phyloP scores from a whole-genome alignment of 2,113 vertebrate genomes.

The Upupa epops region DNA sequence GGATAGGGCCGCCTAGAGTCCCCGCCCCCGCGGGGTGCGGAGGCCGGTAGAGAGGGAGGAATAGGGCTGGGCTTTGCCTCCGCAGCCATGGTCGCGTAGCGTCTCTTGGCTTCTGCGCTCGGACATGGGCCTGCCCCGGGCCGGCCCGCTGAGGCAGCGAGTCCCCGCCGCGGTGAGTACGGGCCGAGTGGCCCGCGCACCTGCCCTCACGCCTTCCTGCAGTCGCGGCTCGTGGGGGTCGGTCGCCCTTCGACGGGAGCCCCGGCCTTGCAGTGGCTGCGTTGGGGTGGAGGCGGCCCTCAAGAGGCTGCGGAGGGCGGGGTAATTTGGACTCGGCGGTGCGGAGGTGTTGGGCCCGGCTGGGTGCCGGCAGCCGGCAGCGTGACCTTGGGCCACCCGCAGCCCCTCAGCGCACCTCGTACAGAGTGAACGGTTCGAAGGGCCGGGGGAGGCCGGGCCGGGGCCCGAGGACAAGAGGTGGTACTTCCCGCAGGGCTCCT shows the following conservation, averaged over 20 bases:
- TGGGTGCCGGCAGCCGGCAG: neutral
- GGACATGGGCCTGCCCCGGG: slow-evolving; percentile 54
- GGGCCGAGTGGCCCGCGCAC: neutral
- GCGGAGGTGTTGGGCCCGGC: neutral
- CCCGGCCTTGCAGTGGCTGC: neutral
- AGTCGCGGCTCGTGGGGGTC: neutral
- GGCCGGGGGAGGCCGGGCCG: neutral
- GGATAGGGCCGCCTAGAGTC: neutral
- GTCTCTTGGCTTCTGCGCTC: neutral
- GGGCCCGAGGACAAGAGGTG: neutral
- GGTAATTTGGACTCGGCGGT: neutral
- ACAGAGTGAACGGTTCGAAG: neutral
- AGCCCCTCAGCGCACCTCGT: neutral
- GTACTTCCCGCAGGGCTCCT: neutral
- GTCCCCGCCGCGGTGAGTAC: slow-evolving; percentile 23
- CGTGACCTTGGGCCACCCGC: slow-evolving; percentile 28
- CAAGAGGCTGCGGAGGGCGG: neutral
- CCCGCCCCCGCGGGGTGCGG: neutral
- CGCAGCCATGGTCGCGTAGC: slow-evolving; percentile 45
- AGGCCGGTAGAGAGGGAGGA: neutral
- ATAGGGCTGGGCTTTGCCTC: slow-evolving; percentile 4
- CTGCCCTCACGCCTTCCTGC: neutral
- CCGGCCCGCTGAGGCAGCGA: neutral
- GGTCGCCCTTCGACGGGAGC: neutral
- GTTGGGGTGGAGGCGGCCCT: neutral